phyloP scores from a whole-genome alignment of 2,113 vertebrate species.

The Phocoena phocoena region DNA sequence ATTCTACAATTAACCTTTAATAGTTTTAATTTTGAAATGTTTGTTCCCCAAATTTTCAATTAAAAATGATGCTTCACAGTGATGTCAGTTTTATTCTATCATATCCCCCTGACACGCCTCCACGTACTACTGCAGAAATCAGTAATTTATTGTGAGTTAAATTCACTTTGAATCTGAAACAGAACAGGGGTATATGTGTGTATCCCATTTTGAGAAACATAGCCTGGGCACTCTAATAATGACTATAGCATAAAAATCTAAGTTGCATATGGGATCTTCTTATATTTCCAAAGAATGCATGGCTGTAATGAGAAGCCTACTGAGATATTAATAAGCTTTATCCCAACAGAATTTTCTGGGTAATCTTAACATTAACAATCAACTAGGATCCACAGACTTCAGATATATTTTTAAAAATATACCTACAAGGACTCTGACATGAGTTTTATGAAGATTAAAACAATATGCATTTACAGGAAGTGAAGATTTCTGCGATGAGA shows the following conservation, averaged over 20 bases:
- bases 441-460: background rate
- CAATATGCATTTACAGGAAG: background rate
- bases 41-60: background rate
- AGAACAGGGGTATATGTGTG: background rate
- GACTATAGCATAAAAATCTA: background rate
- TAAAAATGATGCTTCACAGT: background rate
- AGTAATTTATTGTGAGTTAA: background rate
- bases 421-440: background rate
- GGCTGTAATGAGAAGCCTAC: background rate
- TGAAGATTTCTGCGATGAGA: background rate
- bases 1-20: background rate
- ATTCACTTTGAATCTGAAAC: background rate
- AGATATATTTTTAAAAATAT: background rate
- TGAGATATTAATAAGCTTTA: background rate
- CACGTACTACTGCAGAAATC: background rate
- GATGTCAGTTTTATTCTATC: background rate
- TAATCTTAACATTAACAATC: background rate
- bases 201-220: background rate
- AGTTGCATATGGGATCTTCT: background rate
- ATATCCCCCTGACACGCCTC: accelerated
- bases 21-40: background rate
- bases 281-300: background rate
- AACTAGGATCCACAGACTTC: background rate
- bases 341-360: background rate
- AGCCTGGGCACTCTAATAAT: background rate